A percentile compares a stretch with the other conserved stretches of the same genome.
These are phyloP conservation scores for Rotaria socialis DNA, from an alignment of 2,888 invertebrate genomes.

Conservation along the genomic window DNA sequence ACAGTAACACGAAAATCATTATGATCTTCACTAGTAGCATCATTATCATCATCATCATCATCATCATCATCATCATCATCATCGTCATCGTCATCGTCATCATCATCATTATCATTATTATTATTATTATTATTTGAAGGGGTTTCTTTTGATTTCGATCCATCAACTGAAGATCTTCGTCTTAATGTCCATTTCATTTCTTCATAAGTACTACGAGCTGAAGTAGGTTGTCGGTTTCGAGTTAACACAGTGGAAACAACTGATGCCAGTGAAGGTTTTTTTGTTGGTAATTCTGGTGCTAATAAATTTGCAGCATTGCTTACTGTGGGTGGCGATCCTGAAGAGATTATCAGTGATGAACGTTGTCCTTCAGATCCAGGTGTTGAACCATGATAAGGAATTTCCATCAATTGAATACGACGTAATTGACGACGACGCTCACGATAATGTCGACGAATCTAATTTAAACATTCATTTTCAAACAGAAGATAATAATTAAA, in stretches of 20 bases:
- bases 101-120: too few species aligned
- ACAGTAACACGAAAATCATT: background rate
- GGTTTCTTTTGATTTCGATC: background rate
- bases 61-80: too few species aligned
- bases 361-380: background rate
- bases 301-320: too few species aligned
- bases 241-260: background rate
- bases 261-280: background rate
- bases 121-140: background rate
- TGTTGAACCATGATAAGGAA: background rate
- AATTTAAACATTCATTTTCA: background rate
- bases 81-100: too few species aligned
- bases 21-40: background rate
- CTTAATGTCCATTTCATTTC: slow-evolving; percentile 25
- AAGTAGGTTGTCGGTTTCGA: background rate
- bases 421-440: slow-evolving; percentile 9
- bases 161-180: background rate
- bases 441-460: slow-evolving; percentile 33
- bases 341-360: background rate
- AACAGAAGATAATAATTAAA: background rate
- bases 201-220: background rate
- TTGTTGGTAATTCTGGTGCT: background rate
- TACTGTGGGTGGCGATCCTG: background rate
- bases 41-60: too few species aligned
- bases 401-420: slow-evolving; percentile 25